These are phyloP conservation scores for Cantharis rustica DNA, from an alignment of 2,888 invertebrate species.

Conservation along the genomic window DNA sequence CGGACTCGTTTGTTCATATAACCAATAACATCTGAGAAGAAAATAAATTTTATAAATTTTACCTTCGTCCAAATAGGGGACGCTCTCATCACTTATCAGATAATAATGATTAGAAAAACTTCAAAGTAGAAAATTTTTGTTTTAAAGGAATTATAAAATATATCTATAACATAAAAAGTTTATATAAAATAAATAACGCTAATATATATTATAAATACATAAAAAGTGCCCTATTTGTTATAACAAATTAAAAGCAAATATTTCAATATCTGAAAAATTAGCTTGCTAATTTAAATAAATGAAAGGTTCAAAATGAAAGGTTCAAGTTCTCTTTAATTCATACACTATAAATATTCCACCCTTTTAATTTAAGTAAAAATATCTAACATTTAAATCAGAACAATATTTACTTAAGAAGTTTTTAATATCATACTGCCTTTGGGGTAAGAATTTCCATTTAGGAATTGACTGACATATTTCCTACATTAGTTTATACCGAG, in stretches of 20 bases:
- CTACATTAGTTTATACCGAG: neutral
- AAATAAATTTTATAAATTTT: no score
- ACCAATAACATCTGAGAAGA: no score
- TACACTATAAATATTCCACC: neutral
- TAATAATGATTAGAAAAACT: no score
- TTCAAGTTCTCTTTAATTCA: neutral
- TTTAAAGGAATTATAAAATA: no score
- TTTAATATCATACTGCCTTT: neutral
- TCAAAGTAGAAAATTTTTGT: no score
- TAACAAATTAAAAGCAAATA: neutral
- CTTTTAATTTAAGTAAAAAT: neutral
- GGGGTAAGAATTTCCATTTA: neutral
- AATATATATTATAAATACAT: no score
- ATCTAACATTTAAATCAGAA: neutral
- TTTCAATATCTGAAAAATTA: neutral
- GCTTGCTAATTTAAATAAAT: neutral
- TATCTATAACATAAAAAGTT: no score
- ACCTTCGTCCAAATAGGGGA: no score
- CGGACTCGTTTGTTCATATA: no score
- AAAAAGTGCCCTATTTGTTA: neutral
- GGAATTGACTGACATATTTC: neutral
- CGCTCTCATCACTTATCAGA: no score
- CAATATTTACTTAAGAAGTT: neutral
- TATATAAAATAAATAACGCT: no score
- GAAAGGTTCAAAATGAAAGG: neutral